phyloP scores from a whole-genome alignment of 2,888 invertebrate genomes.

The Cerastis rubricosa region DNA sequence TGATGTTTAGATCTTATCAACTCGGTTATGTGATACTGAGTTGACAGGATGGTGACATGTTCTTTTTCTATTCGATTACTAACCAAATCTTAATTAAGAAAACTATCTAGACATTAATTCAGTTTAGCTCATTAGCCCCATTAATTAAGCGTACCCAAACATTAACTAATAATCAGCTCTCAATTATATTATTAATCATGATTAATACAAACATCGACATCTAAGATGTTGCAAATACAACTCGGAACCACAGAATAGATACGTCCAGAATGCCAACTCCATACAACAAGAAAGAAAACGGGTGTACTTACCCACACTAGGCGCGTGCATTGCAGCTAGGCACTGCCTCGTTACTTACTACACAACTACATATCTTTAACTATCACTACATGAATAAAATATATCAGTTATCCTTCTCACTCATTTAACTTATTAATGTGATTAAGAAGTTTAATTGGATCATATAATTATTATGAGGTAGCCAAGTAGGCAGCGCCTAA shows the following conservation, averaged over 20 bases:
- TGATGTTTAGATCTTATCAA: neutral
- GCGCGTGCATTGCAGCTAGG: neutral
- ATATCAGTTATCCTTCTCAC: neutral
- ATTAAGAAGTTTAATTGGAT: neutral
- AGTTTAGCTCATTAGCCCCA: constrained; percentile 24
- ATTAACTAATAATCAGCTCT: constrained; percentile 72
- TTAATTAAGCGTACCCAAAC: constrained; percentile 52
- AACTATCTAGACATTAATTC: neutral
- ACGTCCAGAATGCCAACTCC: constrained; percentile 3
- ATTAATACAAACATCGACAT: constrained; percentile 65
- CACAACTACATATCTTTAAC: neutral
- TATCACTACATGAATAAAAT: neutral
- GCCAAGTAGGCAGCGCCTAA: neutral
- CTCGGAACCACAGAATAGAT: constrained; percentile 63
- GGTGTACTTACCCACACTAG: neutral
- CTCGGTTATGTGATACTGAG: neutral
- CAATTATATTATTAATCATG: constrained; percentile 74
- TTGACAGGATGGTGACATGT: neutral
- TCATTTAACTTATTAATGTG: neutral
- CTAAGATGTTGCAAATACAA: constrained; percentile 79
- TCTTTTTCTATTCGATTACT: neutral
- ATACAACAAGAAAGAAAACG: neutral
- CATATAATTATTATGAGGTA: neutral
- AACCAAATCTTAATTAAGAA: neutral
- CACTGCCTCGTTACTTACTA: neutral